These are phyloP conservation scores for Andrena hattorfiana DNA, from an alignment of 2,888 invertebrate genomes.

Conservation along the genomic window DNA sequence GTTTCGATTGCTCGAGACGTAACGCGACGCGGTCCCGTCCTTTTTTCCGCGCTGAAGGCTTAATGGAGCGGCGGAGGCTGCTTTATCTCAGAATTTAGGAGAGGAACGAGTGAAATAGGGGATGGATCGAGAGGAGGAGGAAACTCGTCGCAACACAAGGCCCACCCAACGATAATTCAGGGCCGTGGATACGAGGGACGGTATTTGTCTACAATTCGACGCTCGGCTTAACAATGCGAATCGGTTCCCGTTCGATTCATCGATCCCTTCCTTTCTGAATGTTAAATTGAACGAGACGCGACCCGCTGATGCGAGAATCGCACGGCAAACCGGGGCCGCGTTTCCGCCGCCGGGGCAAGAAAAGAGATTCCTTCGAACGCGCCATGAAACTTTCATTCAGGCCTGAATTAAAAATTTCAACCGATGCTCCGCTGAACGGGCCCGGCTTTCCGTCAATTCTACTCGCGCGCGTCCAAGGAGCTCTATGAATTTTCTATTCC, in stretches of 20 bases:
- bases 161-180: slow-evolving; percentile 53
- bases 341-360: neutral
- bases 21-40: slow-evolving; percentile 37
- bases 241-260: slow-evolving; percentile 48
- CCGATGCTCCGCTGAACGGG: neutral
- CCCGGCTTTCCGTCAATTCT: slow-evolving; percentile 20
- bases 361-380: slow-evolving; percentile 34
- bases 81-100: slow-evolving; percentile 59
- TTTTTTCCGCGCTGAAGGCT: slow-evolving; percentile 20
- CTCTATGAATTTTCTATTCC: slow-evolving; percentile 38
- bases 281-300: slow-evolving; percentile 65
- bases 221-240: slow-evolving; percentile 57
- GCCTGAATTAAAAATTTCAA: slow-evolving; percentile 53
- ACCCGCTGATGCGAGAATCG: slow-evolving; percentile 45
- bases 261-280: slow-evolving; percentile 59
- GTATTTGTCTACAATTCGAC: slow-evolving; percentile 54
- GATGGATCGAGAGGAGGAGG: slow-evolving; percentile 11
- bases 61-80: slow-evolving; percentile 57
- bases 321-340: slow-evolving; percentile 21
- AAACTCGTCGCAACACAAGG: slow-evolving; percentile 3
- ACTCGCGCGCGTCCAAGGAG: neutral
- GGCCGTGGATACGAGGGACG: slow-evolving; percentile 51
- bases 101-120: slow-evolving; percentile 26
- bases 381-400: slow-evolving; percentile 50
- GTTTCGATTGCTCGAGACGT: slow-evolving; percentile 30